A percentile compares a stretch with the other conserved stretches of the same genome.
phyloP scores from a whole-genome alignment of 1,140 invertebrate species.

The Phortica variegata region DNA sequence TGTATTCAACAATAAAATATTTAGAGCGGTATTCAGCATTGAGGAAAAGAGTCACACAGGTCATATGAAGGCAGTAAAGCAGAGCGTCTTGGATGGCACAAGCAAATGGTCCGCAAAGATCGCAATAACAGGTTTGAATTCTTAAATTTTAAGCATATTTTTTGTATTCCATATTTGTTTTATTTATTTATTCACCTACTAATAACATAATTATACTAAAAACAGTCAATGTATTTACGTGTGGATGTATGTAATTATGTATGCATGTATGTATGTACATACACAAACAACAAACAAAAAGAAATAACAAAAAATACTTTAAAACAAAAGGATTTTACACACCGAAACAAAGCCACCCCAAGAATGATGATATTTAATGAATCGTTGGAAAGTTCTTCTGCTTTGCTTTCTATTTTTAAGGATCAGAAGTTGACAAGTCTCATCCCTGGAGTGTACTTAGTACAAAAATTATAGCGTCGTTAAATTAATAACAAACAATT shows the following conservation, averaged over 20 bases:
- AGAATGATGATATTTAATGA: no score
- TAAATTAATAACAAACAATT: no score
- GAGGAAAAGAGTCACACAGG: constrained; percentile 92
- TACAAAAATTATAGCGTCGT: no score
- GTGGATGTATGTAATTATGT: constrained; percentile 15
- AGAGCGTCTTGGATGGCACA: constrained; percentile 97
- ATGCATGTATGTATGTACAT: constrained; percentile 25
- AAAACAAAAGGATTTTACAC: constrained; percentile 3
- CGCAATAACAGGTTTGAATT: constrained; percentile 94
- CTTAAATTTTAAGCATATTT: constrained; percentile 12
- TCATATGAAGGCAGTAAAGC: constrained; percentile 97
- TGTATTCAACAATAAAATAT: constrained; percentile 18
- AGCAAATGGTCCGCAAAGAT: constrained; percentile 99
- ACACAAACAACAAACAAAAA: constrained; percentile 1
- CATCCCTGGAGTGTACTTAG: no score
- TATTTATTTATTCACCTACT: constrained; percentile 1
- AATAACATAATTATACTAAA: constrained; percentile 4
- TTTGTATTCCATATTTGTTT: constrained; percentile 4
- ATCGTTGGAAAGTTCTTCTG: no score
- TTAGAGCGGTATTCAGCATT: constrained; percentile 91
- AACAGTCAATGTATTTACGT: constrained; percentile 12
- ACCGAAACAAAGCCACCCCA: no score
- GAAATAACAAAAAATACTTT: not conserved
- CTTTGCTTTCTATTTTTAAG: no score
- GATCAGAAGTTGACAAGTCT: no score